phyloP scores from a whole-genome alignment of 2,797 vertebrate genomes.

The Scolopax bukidnonensis region DNA sequence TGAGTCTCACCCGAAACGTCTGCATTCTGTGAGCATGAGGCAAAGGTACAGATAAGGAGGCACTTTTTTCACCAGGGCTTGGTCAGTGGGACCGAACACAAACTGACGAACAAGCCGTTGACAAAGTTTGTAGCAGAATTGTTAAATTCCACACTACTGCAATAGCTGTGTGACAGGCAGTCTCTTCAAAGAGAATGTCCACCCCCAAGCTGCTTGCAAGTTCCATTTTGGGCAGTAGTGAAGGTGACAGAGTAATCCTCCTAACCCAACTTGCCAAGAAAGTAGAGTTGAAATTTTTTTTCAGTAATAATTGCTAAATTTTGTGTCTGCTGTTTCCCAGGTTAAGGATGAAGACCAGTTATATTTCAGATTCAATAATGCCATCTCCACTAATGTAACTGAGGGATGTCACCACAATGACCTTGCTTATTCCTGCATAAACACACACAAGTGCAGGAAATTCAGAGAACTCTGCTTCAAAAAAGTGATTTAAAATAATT shows the following conservation, averaged over 20 bases:
- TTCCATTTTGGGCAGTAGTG: not conserved
- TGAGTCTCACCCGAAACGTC: not conserved
- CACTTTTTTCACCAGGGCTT: not conserved
- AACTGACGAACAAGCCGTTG: not conserved
- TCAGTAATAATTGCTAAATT: not conserved
- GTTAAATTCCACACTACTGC: not conserved
- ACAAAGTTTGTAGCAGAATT: not conserved
- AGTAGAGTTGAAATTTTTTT: not conserved
- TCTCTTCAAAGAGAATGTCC: not conserved
- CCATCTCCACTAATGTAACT: not conserved
- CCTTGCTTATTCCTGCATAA: not conserved
- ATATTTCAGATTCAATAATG: not conserved
- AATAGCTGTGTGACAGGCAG: not conserved
- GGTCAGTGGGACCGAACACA: not conserved
- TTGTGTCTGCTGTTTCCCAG: not conserved
- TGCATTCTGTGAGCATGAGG: not conserved
- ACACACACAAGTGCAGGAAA: not conserved
- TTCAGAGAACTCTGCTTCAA: not conserved
- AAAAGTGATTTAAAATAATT: not conserved
- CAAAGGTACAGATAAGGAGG: not conserved
- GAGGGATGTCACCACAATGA: not conserved
- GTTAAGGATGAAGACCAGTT: not conserved
- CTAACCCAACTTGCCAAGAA: not conserved
- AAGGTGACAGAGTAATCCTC: not conserved
- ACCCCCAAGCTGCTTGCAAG: not conserved